Evolutionary conservation across 2,797 vertebrate genomes (phyloP).

Genomic region (Bucorvus abyssinicus): DNA sequence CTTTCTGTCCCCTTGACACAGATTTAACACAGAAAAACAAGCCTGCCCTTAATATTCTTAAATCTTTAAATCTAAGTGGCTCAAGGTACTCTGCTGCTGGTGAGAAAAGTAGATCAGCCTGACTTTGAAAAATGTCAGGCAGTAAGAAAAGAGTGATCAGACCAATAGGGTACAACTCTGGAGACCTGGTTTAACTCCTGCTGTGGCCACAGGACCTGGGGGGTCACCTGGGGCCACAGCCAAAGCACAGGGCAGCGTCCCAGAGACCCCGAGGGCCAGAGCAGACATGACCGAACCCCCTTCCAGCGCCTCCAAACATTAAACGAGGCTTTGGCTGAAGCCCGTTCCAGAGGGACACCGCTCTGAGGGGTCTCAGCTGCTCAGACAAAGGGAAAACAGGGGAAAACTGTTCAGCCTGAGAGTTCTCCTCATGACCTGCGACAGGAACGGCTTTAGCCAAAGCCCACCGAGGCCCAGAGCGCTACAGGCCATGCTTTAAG

Average conservation of each 20-base stretch:
- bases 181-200: neutral
- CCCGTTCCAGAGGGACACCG: neutral
- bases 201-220: neutral
- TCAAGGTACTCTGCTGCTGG: neutral
- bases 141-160: neutral
- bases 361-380: neutral
- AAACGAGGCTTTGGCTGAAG: neutral
- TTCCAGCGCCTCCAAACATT: neutral
- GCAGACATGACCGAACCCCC: accelerated
- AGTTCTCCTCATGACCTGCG: neutral
- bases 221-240: neutral
- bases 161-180: neutral
- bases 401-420: neutral
- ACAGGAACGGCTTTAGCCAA: neutral
- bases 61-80: neutral
- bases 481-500: conserved; percentile 5
- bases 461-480: neutral
- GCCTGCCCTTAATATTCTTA: neutral
- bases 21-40: neutral
- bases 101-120: neutral
- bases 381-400: neutral
- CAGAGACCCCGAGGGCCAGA: neutral
- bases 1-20: neutral
- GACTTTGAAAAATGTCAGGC: neutral
- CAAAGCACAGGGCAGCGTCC: neutral